Conservation (phyloP, 2,113 vertebrate genomes). For the Callionymus lyra region DNA sequence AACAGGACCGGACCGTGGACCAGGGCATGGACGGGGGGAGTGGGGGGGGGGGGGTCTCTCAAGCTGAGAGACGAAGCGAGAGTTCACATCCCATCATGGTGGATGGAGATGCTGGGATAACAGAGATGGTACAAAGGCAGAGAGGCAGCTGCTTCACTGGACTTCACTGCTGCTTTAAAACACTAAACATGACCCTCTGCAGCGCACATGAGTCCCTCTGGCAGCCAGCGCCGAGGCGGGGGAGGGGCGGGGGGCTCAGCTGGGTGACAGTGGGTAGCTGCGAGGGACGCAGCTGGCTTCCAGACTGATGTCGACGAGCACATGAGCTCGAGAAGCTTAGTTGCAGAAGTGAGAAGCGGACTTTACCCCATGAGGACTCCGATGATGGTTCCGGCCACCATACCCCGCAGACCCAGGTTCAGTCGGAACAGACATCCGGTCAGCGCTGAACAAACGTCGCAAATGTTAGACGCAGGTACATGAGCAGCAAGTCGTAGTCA, state of each 20-base stretch:
- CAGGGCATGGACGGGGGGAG: not conserved
- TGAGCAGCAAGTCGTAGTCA: too few relatives aligned
- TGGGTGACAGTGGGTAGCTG: conserved; percentile 54
- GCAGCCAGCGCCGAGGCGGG: conserved; percentile 28
- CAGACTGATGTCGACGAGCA: conserved; percentile 28
- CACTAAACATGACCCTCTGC: conserved; percentile 50
- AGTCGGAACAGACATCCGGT: conserved; percentile 81
- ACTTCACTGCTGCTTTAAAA: conserved; percentile 31
- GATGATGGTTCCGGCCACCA: conserved; percentile 72
- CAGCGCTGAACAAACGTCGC: conserved; percentile 64
- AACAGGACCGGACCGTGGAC: conserved; percentile 13
- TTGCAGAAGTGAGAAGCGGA: not conserved
- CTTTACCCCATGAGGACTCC: conserved; percentile 78
- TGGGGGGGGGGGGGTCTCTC: too few relatives aligned
- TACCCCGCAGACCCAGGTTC: conserved; percentile 73
- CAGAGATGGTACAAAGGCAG: conserved; percentile 21
- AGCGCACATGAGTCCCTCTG: conserved; percentile 61
- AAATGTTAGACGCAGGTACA: not conserved
- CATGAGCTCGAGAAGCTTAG: conserved; percentile 5
- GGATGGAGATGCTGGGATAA: conserved; percentile 31
- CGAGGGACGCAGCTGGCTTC: conserved; percentile 62
- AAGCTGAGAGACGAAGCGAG: conserved; percentile 2
- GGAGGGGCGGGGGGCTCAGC: conserved; percentile 32
- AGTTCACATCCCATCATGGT: conserved; percentile 21
- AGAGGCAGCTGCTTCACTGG: conserved; percentile 56